Evolutionary conservation across 2,797 vertebrate species (phyloP).

Genomic region (Bufotes viridis): DNA sequence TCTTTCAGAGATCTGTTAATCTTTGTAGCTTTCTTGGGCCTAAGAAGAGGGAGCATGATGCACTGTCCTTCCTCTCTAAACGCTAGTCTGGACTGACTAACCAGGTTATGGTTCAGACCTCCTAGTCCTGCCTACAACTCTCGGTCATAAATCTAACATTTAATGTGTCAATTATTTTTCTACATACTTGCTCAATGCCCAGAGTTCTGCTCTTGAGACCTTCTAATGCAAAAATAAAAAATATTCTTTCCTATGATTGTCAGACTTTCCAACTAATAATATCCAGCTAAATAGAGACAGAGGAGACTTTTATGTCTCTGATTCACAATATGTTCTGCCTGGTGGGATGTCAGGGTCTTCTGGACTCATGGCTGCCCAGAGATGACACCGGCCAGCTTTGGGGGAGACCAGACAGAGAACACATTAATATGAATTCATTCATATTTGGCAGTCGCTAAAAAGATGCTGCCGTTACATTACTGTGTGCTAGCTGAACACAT

Average conservation of each 20-base stretch:
- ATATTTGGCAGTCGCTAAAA: constrained; percentile 2
- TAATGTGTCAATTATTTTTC: background rate
- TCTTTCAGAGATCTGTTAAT: too few relatives aligned
- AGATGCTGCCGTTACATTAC: background rate
- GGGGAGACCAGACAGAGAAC: constrained; percentile 25
- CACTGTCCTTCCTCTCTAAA: too few relatives aligned
- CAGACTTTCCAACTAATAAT: constrained; percentile 32
- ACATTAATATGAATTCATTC: constrained; percentile 4
- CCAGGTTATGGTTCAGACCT: too few relatives aligned
- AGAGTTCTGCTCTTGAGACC: background rate
- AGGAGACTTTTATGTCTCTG: constrained; percentile 16
- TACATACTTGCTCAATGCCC: background rate
- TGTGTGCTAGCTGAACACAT: background rate
- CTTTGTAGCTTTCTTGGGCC: too few relatives aligned
- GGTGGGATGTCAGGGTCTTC: background rate
- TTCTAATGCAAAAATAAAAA: background rate
- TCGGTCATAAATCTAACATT: background rate
- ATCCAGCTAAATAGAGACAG: background rate
- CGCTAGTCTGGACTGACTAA: too few relatives aligned
- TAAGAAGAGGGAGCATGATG: too few relatives aligned
- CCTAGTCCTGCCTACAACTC: background rate
- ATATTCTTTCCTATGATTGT: constrained; percentile 9
- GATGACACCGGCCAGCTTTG: constrained; percentile 17
- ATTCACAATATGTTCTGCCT: constrained; percentile 27
- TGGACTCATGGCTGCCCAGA: constrained; percentile 12